phyloP scores from a whole-genome alignment of 2,888 invertebrate species.

The Desoria tigrina region DNA sequence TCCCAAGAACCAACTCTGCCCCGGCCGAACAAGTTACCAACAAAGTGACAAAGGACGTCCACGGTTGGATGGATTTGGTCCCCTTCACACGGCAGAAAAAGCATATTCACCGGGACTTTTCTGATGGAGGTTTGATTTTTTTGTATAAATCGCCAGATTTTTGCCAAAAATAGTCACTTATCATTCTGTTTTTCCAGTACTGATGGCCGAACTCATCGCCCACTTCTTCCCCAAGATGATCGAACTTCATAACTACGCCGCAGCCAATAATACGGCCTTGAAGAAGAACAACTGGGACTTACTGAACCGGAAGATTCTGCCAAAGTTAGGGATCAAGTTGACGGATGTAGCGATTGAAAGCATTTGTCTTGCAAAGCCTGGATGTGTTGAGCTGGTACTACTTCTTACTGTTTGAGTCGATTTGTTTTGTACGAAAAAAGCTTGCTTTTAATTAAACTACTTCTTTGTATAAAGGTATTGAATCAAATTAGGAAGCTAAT shows the following conservation, averaged over 20 bases:
- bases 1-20: neutral
- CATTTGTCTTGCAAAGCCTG: constrained; percentile 33
- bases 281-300: constrained; percentile 47
- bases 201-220: constrained; percentile 42
- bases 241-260: constrained; percentile 46
- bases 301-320: constrained; percentile 40
- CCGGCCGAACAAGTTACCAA: too few species aligned
- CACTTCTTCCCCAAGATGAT: constrained; percentile 43
- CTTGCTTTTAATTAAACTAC: too few species aligned
- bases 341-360: constrained; percentile 27
- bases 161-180: constrained; percentile 2
- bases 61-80: constrained; percentile 42
- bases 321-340: constrained; percentile 32
- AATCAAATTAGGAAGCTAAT: constrained; percentile 23
- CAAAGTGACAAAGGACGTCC: too few species aligned
- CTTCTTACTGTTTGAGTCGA: neutral
- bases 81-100: constrained; percentile 40
- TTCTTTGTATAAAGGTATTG: too few species aligned
- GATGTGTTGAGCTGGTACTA: constrained; percentile 40
- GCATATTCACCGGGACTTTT: constrained; percentile 49
- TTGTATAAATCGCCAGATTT: neutral
- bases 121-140: constrained; percentile 48
- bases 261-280: constrained; percentile 33
- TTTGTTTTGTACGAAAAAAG: too few species aligned
- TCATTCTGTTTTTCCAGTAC: constrained; percentile 22